Conservation (phyloP, 2,113 vertebrate genomes). For the Alligator mississippiensis region DNA sequence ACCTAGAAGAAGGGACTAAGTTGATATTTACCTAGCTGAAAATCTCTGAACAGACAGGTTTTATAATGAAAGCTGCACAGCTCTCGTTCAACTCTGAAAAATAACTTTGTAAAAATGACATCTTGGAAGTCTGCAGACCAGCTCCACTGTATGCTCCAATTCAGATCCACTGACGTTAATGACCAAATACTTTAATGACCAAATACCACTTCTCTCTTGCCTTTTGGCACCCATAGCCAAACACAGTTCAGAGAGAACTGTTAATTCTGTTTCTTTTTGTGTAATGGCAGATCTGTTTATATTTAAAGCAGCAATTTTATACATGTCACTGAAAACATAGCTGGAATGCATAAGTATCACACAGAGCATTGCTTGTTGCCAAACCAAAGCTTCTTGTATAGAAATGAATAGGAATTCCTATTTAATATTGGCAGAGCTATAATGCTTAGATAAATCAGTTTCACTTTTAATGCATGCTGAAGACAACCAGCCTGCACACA, state of each 20-base stretch:
- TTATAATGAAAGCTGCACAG: too few relatives aligned
- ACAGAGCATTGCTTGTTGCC: background rate
- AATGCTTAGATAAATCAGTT: background rate
- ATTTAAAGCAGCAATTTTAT: too few relatives aligned
- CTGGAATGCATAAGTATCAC: too few relatives aligned
- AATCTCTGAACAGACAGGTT: background rate
- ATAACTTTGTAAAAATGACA: background rate
- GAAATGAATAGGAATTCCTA: constrained; percentile 12
- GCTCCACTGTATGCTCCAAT: background rate
- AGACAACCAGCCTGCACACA: background rate
- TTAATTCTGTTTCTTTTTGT: too few relatives aligned
- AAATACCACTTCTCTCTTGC: background rate
- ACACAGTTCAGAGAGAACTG: too few relatives aligned
- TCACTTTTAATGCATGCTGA: rapidly evolving
- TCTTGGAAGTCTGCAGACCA: background rate
- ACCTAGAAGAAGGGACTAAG: background rate
- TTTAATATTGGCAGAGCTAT: background rate
- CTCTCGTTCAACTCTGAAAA: too few relatives aligned
- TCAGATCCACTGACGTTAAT: background rate
- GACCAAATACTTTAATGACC: background rate
- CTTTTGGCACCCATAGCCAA: background rate
- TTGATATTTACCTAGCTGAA: background rate
- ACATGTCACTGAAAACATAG: too few relatives aligned
- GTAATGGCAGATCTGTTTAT: too few relatives aligned
- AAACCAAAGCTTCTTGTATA: background rate